These are phyloP conservation scores for Bugulina stolonifera DNA, from an alignment of 2,888 invertebrate genomes.

Conservation along the genomic window DNA sequence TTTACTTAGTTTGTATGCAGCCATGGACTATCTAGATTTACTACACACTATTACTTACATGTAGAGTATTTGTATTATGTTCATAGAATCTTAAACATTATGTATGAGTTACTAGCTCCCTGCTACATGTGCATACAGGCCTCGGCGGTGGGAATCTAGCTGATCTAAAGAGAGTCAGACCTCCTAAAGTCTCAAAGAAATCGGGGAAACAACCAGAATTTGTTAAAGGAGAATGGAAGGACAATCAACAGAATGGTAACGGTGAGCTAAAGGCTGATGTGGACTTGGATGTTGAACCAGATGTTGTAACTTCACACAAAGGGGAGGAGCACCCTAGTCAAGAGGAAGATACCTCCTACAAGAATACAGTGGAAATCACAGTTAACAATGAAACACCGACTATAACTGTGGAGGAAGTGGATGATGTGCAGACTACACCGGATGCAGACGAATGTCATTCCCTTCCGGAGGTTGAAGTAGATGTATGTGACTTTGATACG, in stretches of 20 bases:
- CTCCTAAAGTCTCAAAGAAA: not conserved
- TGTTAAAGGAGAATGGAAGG: not conserved
- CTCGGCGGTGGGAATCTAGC: not conserved
- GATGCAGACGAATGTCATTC: not conserved
- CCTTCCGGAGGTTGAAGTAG: not conserved
- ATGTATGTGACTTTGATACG: not conserved
- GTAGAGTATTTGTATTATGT: too few relatives aligned
- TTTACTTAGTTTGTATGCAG: too few relatives aligned
- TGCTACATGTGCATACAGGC: not conserved
- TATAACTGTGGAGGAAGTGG: not conserved
- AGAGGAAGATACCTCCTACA: not conserved
- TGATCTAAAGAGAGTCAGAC: not conserved
- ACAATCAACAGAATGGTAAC: not conserved
- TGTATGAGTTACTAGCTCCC: too few relatives aligned
- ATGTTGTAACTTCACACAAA: slow-evolving; percentile 12
- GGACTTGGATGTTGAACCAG: slow-evolving; percentile 1
- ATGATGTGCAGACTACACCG: not conserved
- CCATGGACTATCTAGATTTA: too few relatives aligned
- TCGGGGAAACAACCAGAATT: not conserved
- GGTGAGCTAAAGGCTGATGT: not conserved
- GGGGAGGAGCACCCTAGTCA: not conserved
- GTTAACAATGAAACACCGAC: not conserved
- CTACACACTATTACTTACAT: too few relatives aligned
- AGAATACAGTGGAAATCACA: too few relatives aligned
- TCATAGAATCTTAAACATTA: too few relatives aligned